Evolutionary conservation across 2,888 invertebrate genomes (phyloP).

Genomic region (Anaspis maculata): DNA sequence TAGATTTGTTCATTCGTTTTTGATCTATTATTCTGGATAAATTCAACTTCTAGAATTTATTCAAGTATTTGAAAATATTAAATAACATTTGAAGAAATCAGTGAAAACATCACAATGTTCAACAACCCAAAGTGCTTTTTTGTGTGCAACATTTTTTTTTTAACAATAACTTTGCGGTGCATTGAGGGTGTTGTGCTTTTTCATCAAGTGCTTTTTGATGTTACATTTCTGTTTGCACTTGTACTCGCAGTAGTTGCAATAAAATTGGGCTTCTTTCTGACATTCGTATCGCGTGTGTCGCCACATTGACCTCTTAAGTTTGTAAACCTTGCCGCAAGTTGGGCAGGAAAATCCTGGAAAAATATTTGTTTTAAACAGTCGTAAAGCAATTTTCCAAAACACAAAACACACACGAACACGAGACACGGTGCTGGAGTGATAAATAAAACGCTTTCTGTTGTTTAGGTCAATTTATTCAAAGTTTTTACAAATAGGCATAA

Average conservation of each 20-base stretch:
- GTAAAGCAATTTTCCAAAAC: no score
- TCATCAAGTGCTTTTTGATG: conserved; percentile 9
- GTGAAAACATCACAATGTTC: neutral
- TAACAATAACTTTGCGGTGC: conserved; percentile 6
- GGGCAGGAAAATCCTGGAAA: conserved; percentile 8
- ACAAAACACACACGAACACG: no score
- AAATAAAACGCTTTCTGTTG: no score
- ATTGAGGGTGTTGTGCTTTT: conserved; percentile 16
- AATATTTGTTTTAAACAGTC: no score
- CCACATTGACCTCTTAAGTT: conserved; percentile 17
- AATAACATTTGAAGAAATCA: neutral
- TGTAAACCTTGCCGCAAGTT: conserved; percentile 16
- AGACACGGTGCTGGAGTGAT: no score
- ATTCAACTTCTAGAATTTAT: neutral
- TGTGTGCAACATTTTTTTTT: neutral
- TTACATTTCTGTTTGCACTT: conserved; percentile 11
- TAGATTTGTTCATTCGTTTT: no score
- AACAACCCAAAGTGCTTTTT: no score
- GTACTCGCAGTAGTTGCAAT: conserved; percentile 6
- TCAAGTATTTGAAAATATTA: no score
- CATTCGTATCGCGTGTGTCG: conserved; percentile 16
- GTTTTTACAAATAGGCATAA: no score
- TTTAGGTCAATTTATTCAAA: no score
- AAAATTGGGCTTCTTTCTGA: conserved; percentile 2
- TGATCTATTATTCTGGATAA: neutral